Evolutionary conservation across 2,888 invertebrate genomes (phyloP), one percentile per base, ranked within the genome.

Genomic region (Orgyia antiqua): DNA sequence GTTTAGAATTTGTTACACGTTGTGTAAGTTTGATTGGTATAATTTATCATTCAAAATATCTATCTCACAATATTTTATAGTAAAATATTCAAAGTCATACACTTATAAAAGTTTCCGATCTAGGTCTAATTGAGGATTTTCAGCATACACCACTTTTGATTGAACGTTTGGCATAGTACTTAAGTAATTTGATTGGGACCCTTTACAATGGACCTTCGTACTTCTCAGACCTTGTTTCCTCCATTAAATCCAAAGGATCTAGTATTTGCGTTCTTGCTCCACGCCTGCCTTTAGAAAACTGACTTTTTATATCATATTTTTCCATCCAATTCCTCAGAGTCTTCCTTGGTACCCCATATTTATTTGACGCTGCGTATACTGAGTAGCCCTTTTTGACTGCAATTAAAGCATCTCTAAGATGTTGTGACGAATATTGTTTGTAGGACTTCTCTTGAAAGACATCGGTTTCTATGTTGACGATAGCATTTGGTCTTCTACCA

Each of bases 261-360:
- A 82, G 21, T 0, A 82, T 74, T 42, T 73, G 76, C 1, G 70
- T 58, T 21, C 82, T 58, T 0, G 78, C 54, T 0, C 87, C 87
- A 1, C 87, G 74, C 1, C 87, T 58, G 0, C 87, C 87, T 50
- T 86, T 83, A 0, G 87, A 87, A 45, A 86, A 87, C 56, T 87
- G 87, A 46, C 87, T 88, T 51, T 87, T 86, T 17, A 88, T 88
- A 50, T 88, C 86, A 39, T 87, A 87, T 35, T 88, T 87, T 30
- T 88, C 88, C 88, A 88, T 88, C 86, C 88, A 88, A 58, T 88
- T 88, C 31, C 88, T 55, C 12, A 88, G 58, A 13, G 88, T 88
- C 34, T 88, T 88, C 53, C 88, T 68, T 1, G 88, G 88, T 12
- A 88, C 88, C 0, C 88, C 88, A 38, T 77, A 88, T 23, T 88